Base-by-base conservation (phyloP, 2,888 invertebrate species). In the Parnassius apollo region DNA sequence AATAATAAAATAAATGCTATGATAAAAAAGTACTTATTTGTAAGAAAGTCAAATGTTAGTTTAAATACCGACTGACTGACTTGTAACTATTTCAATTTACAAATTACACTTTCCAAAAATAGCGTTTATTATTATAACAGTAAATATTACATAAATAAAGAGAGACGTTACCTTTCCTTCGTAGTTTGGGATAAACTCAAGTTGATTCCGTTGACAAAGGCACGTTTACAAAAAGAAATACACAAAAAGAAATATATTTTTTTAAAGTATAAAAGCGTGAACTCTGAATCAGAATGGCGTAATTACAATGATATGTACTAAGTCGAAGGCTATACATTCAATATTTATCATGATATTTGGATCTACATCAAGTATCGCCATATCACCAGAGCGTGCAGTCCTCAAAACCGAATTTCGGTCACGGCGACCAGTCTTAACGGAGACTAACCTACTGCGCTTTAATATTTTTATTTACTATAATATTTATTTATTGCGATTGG, bases 171-270 rank as follows among this genome's bases (percentile, higher is more conserved):
- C 84, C 83, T 84, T 81, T 79, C 75, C 78, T 75, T 70, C 75
- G 83, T 77, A 76, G 83, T 83, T 88, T 88, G 87, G 87, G 83
- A 79, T 82, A 75, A 79, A 78, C 87, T 86, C 87, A 87, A 87
- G 78, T 83, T 74, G 77, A 75, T 78, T 75, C 74, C 73, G 78
- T 80, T 78, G 83, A 83, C 83, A 84, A 80, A 81, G 82, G 80
- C 76, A 72, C 75, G 78, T 74, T 77, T n/a, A n/a, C n/a, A n/a
- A n/a, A n/a, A n/a, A n/a, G n/a, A n/a, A n/a, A n/a, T n/a, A n/a
- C 75, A 75, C 72, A 75, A 72, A 76, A 71, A 69, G 68, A 65
- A 71, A 73, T 63, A 69, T 70, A 60, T 59, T 65, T 66, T 65
- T 68, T 66, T 57, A 74, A 73, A 73, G 73, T 73, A 77, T 65